Evolutionary conservation across 2,888 invertebrate species (phyloP).

Genomic region (Scaptomyza tumidula): DNA sequence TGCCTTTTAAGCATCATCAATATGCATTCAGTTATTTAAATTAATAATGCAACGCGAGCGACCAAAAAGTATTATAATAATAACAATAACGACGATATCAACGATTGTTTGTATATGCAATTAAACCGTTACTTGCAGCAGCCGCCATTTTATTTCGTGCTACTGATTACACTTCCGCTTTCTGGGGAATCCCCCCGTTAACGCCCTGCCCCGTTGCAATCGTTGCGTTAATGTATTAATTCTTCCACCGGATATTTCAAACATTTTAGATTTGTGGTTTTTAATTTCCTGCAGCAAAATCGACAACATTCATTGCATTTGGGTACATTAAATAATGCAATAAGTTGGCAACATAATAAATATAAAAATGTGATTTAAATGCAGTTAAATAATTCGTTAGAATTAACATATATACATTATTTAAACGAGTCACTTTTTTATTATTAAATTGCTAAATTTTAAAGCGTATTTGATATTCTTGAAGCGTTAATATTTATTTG

Average conservation of each 20-base stretch:
- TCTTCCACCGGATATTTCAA: constrained; percentile 80
- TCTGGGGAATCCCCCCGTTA: constrained; percentile 19
- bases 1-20: constrained; percentile 69
- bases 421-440: not conserved
- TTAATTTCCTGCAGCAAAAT: constrained; percentile 78
- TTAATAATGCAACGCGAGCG: constrained; percentile 57
- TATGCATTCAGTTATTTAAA: constrained; percentile 70
- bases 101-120: constrained; percentile 22
- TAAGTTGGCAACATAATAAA: not conserved
- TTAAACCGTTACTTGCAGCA: constrained; percentile 47
- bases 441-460: not conserved
- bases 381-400: too few species aligned
- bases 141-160: constrained; percentile 36
- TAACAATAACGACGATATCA: not conserved
- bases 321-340: not conserved
- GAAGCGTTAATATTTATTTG: not conserved
- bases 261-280: constrained; percentile 80
- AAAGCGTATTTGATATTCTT: constrained; percentile 17
- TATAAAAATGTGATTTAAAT: not conserved
- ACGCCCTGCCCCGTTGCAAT: not conserved
- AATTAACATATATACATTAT: not conserved
- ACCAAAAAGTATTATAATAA: constrained; percentile 1
- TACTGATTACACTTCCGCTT: constrained; percentile 74
- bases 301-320: constrained; percentile 36
- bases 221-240: constrained; percentile 76